Conservation (phyloP, 2,888 invertebrate species). For the Aphidoletes aphidimyza region DNA sequence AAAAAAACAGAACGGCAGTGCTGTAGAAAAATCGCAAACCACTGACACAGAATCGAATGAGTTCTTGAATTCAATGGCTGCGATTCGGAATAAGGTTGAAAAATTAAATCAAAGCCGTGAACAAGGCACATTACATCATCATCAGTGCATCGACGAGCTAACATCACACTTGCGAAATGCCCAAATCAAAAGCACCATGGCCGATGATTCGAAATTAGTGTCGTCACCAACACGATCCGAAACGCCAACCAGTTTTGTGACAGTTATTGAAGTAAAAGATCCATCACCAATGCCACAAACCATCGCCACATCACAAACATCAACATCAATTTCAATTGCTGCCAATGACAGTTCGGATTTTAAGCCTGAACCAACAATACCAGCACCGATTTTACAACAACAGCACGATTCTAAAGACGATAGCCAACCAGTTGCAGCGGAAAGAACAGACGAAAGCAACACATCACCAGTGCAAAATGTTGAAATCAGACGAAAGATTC, state of each 20-base stretch:
- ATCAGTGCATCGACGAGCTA: conserved; percentile 77
- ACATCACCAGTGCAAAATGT: conserved; percentile 1
- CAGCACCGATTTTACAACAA: conserved; percentile 54
- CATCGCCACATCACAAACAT: conserved; percentile 17
- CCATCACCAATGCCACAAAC: conserved; percentile 4
- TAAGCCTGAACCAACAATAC: conserved; percentile 56
- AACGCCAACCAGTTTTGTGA: conserved; percentile 75
- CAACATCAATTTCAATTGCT: conserved; percentile 24
- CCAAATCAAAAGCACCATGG: conserved; percentile 65
- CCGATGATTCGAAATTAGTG: conserved; percentile 56
- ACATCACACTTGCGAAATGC: conserved; percentile 70
- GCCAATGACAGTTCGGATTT: background rate
- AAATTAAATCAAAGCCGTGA: conserved; percentile 62
- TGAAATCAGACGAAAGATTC: conserved; percentile 67
- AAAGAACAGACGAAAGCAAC: background rate
- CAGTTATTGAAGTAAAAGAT: conserved; percentile 90
- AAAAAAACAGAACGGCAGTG: conserved; percentile 11
- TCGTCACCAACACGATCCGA: conserved; percentile 57
- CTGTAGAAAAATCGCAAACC: background rate
- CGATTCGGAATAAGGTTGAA: conserved; percentile 55
- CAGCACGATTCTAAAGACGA: conserved; percentile 47
- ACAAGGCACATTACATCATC: conserved; percentile 64
- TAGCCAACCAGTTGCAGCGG: background rate
- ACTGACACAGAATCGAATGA: conserved; percentile 28
- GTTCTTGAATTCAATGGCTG: conserved; percentile 17